A percentile compares a stretch with the other conserved stretches of the same genome.
Conservation (phyloP, 2,113 vertebrate genomes). For the Ptilorrhoa leucosticta region DNA sequence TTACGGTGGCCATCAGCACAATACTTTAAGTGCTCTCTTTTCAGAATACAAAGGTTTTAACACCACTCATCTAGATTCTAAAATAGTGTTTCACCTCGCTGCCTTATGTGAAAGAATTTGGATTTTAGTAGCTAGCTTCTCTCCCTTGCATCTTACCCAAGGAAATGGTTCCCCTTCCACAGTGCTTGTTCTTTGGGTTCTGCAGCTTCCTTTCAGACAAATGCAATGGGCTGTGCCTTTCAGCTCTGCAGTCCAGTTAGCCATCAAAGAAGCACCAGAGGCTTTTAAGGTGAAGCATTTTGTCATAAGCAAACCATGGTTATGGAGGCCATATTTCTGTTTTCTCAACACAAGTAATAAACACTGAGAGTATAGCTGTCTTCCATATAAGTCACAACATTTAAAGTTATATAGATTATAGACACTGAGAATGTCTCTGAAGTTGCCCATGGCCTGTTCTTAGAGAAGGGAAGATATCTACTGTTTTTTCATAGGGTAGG, state of each 20-base stretch:
- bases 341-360: not conserved
- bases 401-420: not conserved
- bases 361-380: no score
- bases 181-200: not conserved
- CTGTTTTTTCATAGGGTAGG: not conserved
- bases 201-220: not conserved
- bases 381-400: not conserved
- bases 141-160: not conserved
- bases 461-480: not conserved
- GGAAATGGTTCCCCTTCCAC: not conserved
- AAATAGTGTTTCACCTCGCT: not conserved
- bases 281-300: not conserved
- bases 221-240: not conserved
- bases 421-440: not conserved
- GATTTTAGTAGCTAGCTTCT: not conserved
- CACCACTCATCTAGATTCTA: not conserved
- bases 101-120: not conserved
- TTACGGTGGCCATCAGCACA: not conserved
- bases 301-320: not conserved
- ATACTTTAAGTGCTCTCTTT: not conserved
- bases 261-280: not conserved
- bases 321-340: not conserved
- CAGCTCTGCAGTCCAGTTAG: not conserved
- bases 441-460: not conserved
- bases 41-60: not conserved